A percentile compares a stretch with the other conserved stretches of the same genome.
These are phyloP conservation scores for Ctenopoma multispine DNA, from an alignment of 2,797 vertebrate genomes.

Conservation along the genomic window DNA sequence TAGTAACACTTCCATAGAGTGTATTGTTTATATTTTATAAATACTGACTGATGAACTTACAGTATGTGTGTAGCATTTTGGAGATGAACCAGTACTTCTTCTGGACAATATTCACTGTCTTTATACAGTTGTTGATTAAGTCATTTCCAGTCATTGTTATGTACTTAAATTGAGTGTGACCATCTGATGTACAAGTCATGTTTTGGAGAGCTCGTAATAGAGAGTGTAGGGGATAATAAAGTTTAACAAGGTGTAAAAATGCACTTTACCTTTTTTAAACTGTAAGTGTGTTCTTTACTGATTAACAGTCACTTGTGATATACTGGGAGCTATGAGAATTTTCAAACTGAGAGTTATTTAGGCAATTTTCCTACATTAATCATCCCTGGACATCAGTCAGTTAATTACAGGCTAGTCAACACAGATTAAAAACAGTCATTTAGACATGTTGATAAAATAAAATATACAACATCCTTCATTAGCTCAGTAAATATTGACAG, in stretches of 20 bases:
- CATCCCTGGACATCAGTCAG: neutral
- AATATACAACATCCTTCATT: constrained; percentile 39
- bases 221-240: constrained; percentile 31
- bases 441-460: constrained; percentile 23
- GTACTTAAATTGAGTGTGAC: neutral
- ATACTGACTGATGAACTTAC: constrained; percentile 5
- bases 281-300: neutral
- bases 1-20: constrained; percentile 33
- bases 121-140: constrained; percentile 8
- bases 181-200: neutral
- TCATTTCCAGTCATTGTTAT: neutral
- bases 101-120: neutral
- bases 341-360: neutral
- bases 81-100: constrained; percentile 23
- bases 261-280: neutral
- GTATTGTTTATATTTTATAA: constrained; percentile 29
- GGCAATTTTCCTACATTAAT: neutral
- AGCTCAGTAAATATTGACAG: constrained; percentile 38
- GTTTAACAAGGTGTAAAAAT: constrained; percentile 17
- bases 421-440: constrained; percentile 16
- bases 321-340: neutral
- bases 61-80: constrained; percentile 6
- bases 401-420: constrained; percentile 20
- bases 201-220: constrained; percentile 16
- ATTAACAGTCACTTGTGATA: constrained; percentile 1